phyloP scores from a whole-genome alignment of 2,888 invertebrate genomes.

The Amitus sp. region DNA sequence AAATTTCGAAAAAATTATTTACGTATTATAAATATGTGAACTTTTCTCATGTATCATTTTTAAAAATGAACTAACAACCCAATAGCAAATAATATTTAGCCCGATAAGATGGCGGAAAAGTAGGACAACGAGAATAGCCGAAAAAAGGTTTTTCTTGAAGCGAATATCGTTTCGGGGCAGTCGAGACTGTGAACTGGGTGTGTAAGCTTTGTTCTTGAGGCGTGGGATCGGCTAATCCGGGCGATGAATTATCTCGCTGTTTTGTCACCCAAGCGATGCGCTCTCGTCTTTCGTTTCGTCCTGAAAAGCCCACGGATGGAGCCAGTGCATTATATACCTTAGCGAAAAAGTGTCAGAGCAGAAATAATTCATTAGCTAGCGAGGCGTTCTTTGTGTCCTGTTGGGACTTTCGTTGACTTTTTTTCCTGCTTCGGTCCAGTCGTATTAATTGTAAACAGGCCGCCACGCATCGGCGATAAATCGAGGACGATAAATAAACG shows the following conservation, averaged over 20 bases:
- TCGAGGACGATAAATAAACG: conserved; percentile 46
- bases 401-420: conserved; percentile 12
- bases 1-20: too few relatives aligned
- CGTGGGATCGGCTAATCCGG: conserved; percentile 43
- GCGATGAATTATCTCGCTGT: conserved; percentile 48
- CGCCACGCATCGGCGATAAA: conserved; percentile 45
- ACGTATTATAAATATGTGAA: too few relatives aligned
- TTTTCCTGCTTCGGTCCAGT: conserved; percentile 11
- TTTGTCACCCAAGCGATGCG: conserved; percentile 35
- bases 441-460: conserved; percentile 40
- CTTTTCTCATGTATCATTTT: too few relatives aligned
- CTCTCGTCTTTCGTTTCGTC: conserved; percentile 8
- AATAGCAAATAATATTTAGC: too few relatives aligned
- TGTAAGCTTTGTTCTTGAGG: conserved; percentile 30
- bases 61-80: too few relatives aligned
- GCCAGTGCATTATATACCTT: conserved; percentile 10
- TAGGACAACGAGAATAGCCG: too few relatives aligned
- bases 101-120: too few relatives aligned
- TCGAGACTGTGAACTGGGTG: conserved; percentile 36
- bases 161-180: conserved; percentile 13
- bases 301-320: not conserved
- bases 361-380: conserved; percentile 22
- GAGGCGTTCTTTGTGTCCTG: conserved; percentile 23
- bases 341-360: not conserved
- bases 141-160: too few relatives aligned